Base-by-base conservation (phyloP, 2,888 invertebrate species). In the Prosopocoilus inquinatus region DNA sequence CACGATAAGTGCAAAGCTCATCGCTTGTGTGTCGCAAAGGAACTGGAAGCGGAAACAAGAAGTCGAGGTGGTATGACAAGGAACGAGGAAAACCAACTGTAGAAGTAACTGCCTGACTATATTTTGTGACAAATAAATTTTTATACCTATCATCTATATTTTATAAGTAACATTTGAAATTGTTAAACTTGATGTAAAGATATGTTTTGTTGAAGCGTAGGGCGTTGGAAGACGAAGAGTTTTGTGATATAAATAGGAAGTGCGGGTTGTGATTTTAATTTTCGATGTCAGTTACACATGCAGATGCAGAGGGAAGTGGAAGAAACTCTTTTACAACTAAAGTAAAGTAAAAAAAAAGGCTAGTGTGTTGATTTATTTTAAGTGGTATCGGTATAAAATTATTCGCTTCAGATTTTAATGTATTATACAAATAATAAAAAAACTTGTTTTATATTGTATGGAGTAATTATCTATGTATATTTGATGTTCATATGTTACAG, bases 1-100 rank as follows among this genome's bases (percentile, higher is more conserved):
- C 89, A 89, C 70, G 86, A 89, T 72, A 89, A 87, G 72, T 88
- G 88, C 73, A 90, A 89, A 74, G 88, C 88, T 33, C 89, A 89
- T 73, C 82, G 85, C 64, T 75, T 88, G 67, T 89, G 89, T 72
- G 76, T 81, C 51, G 77, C 77, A 28, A 80, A 79, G 68, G 82
- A 83, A 64, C 72, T 73, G 46, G 75, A 77, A 58, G 64, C 64
- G 9, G 66, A 67, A 47, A 61, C 56, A 32, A 52, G 57, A 36
- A 59, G 41, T 50, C 35, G 60, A 28, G 49, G 45, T 3, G n/a
- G n/a, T 4, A 9, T 13, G 8, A 9, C 41, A 13, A 53, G 47
- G 16, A 46, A 51, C 20, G 47, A 54, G 1, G 43, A 47, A n/a
- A 28, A 43, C 15, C 35, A 41, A 33, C 35, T 49, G 15, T 33